A percentile compares a stretch with the other conserved stretches of the same genome.
These are phyloP conservation scores for Ceratina calcarata DNA, from an alignment of 1,140 invertebrate species.

Conservation along the genomic window DNA sequence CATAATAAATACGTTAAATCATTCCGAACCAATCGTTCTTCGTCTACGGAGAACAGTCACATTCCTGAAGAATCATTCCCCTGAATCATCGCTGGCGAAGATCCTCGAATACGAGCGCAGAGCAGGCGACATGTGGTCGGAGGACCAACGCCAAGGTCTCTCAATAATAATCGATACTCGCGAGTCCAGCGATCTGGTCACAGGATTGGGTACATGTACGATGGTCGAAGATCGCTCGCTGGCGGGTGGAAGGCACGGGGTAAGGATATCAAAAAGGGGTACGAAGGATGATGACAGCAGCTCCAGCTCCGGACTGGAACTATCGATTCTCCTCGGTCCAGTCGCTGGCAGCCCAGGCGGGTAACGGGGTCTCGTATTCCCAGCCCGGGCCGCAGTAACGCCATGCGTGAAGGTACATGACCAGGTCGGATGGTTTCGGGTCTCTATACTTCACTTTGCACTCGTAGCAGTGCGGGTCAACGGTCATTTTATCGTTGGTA, in stretches of 20 bases:
- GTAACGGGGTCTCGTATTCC: slow-evolving; percentile 93
- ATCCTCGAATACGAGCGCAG: slow-evolving; percentile 22
- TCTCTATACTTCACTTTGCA: slow-evolving; percentile 95
- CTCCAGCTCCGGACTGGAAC: slow-evolving; percentile 56
- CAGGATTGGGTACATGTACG: slow-evolving; percentile 49
- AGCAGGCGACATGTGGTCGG: neutral
- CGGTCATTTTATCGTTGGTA: slow-evolving; percentile 87
- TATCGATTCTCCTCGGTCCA: slow-evolving; percentile 84
- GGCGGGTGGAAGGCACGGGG: slow-evolving; percentile 79
- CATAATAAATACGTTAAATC: too few species aligned
- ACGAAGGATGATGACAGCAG: slow-evolving; percentile 42
- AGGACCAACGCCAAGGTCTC: slow-evolving; percentile 31
- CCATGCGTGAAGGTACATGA: slow-evolving; percentile 98
- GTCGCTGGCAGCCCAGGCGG: slow-evolving; percentile 91
- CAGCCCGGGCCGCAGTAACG: slow-evolving; percentile 95
- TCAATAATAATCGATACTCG: neutral
- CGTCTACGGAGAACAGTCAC: too few species aligned
- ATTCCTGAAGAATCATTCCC: neutral
- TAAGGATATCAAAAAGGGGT: slow-evolving; percentile 76
- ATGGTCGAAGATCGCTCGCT: slow-evolving; percentile 65
- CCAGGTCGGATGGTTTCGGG: slow-evolving; percentile 92
- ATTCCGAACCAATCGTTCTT: too few species aligned
- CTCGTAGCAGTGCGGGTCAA: slow-evolving; percentile 94
- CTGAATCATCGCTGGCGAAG: neutral
- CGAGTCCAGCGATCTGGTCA: slow-evolving; percentile 54